Base-by-base conservation (phyloP, 2,113 vertebrate species). In the Collichthys lucidus region DNA sequence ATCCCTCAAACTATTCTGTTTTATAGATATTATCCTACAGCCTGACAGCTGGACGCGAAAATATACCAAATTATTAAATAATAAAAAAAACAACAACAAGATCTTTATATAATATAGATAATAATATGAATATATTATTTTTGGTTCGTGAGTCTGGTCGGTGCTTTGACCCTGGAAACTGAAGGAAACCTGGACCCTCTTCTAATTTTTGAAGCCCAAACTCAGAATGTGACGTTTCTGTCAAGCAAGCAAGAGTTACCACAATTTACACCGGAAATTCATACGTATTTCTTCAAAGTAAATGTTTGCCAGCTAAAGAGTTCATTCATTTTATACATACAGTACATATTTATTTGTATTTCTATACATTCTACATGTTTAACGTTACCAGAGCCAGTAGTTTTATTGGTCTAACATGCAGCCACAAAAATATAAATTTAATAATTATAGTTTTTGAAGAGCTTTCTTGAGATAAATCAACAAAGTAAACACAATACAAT, bases 91-190 rank as follows among this genome's bases (percentile, higher is more conserved):
- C 5, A 15, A 66, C 5, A 31, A 24, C 14, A 5, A 31, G 1
- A 35, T 17, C 9, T 16, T 1, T 19, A n/a, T 26, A 26, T 26
- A 26, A 26, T 26, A 26, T 26, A 26, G 26, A 26, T 26, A 26
- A 26, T 26, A 26, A 26, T 26, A 26, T 47, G 11, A 31, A 8
- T 22, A 19, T 16, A 19, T 29, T n/a, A 16, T 1, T n/a, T 5
- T 26, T 24, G 5, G 16, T 24, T 17, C 1, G 5, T 46, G 44
- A 3, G 50, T 67, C 11, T 66, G 42, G 40, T 63, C 26, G 44
- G 84, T 80, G 7, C 82, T 91, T 63, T 62, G 86, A 89, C 68
- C 68, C 82, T 55, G 88, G 55, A 64, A 78, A 80, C 17, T 24
- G 35, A 66, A 31, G 5, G 22, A 29, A 73, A 1, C 19, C 11